These are phyloP conservation scores for Sicus ferrugineus DNA, from an alignment of 2,888 invertebrate genomes.

Conservation along the genomic window DNA sequence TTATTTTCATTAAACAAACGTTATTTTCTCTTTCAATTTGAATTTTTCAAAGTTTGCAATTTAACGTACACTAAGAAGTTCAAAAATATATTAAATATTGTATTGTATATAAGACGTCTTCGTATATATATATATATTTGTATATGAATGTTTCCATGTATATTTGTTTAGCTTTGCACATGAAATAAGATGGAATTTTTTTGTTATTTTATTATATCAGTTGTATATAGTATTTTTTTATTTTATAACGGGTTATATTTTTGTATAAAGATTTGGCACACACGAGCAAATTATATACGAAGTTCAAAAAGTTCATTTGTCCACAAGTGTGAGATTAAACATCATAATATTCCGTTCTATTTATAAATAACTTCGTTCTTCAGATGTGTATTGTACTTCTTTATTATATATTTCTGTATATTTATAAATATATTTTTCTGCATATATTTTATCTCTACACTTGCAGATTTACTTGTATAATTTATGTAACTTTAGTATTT, in stretches of 20 bases:
- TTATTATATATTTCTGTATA: conserved; percentile 39
- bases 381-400: conserved; percentile 28
- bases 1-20: background rate
- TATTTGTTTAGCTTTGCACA: no score
- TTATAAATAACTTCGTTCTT: no score
- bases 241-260: no score
- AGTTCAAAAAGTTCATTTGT: no score
- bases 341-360: no score
- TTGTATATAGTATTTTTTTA: no score
- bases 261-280: no score
- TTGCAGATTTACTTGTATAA: conserved; percentile 32
- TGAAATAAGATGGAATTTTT: no score
- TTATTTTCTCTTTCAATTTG: background rate
- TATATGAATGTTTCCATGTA: conserved; percentile 38
- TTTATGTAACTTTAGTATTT: background rate
- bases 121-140: conserved; percentile 29
- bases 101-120: conserved; percentile 27
- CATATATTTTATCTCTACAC: conserved; percentile 19
- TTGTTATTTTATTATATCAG: no score
- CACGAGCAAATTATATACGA: no score
- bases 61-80: background rate
- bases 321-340: no score
- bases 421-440: conserved; percentile 25
- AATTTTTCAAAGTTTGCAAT: background rate
- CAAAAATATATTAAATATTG: conserved; percentile 16